Evolutionary conservation across 1,140 invertebrate species (phyloP), one percentile per base, ranked within the genome.

Genomic region (Heterodera carotae): DNA sequence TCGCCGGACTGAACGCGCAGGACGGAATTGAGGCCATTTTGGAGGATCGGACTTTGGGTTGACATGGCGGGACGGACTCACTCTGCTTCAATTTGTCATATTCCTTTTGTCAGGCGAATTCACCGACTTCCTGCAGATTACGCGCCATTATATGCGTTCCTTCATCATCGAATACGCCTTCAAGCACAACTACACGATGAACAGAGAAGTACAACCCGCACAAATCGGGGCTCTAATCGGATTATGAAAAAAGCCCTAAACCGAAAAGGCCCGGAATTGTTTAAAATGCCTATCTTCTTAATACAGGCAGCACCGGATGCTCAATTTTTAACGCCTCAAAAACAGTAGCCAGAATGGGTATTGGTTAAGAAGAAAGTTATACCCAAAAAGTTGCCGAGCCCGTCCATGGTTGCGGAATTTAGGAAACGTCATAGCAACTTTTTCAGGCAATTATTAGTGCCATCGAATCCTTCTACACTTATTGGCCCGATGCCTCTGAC

Each of bases 181-280:
- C 67, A 76, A 81, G 27, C 86, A 87, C 69, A 86, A 86, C 59
- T 86, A 86, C 75, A 87, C 86, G 29, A 86, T 86, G 85, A 86
- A 86, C 66, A 81, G 80, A 62, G 85, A 86, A 71, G 72, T 64
- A n/a, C 29, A 2, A 70, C 12, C 12, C n/a, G n/a, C n/a, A n/a
- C n/a, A n/a, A n/a, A n/a, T n/a, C n/a, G n/a, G n/a, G n/a, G n/a
- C n/a, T n/a, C n/a, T n/a, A n/a, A n/a, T n/a, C n/a, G n/a, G n/a
- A n/a, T n/a, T n/a, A n/a, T n/a, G n/a, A n/a, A n/a, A n/a, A n/a
- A n/a, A n/a, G n/a, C n/a, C n/a, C n/a, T n/a, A n/a, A n/a, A n/a
- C n/a, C n/a, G n/a, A n/a, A n/a, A n/a, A n/a, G n/a, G n/a, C n/a
- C n/a, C 36, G 18, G 33, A 3, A 29, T 8, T 29, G 8, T 68